phyloP scores from a whole-genome alignment of 2,797 vertebrate genomes.

The Phrynocephalus forsythii region DNA sequence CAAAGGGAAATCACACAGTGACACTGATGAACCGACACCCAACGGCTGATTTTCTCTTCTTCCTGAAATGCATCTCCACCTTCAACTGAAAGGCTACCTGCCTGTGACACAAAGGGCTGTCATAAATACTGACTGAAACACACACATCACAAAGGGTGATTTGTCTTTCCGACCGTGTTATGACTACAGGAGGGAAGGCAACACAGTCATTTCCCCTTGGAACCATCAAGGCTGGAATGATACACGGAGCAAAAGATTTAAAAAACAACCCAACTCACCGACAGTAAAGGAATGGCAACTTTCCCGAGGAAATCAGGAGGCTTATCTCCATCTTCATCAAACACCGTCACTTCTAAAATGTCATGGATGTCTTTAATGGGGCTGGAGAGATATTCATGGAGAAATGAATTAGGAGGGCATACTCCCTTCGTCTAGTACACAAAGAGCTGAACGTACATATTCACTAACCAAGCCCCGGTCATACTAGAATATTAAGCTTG shows the following conservation, averaged over 20 bases:
- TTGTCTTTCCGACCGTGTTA: conserved; percentile 41
- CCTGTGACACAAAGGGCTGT: conserved; percentile 17
- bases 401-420: conserved; percentile 5
- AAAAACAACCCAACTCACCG: conserved; percentile 81
- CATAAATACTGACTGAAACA: conserved; percentile 52
- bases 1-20: conserved; percentile 52
- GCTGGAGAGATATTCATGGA: conserved; percentile 76
- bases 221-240: conserved; percentile 41
- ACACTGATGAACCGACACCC: conserved; percentile 46
- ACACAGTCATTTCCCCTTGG: neutral
- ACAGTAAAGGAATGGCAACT: conserved; percentile 91
- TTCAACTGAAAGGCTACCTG: conserved; percentile 45
- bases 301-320: conserved; percentile 91
- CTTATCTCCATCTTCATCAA: conserved; percentile 95
- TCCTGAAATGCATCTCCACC: conserved; percentile 38
- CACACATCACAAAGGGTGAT: conserved; percentile 46
- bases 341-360: conserved; percentile 89
- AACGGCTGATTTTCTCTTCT: conserved; percentile 23
- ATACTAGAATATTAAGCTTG: conserved; percentile 73
- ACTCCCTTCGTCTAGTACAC: conserved; percentile 48
- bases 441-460: conserved; percentile 26
- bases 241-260: neutral
- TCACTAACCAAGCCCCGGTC: conserved; percentile 76
- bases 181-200: neutral
- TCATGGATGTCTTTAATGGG: conserved; percentile 96